Conservation (phyloP, 2,888 invertebrate species). For the Drosophila hawaiiensis region DNA sequence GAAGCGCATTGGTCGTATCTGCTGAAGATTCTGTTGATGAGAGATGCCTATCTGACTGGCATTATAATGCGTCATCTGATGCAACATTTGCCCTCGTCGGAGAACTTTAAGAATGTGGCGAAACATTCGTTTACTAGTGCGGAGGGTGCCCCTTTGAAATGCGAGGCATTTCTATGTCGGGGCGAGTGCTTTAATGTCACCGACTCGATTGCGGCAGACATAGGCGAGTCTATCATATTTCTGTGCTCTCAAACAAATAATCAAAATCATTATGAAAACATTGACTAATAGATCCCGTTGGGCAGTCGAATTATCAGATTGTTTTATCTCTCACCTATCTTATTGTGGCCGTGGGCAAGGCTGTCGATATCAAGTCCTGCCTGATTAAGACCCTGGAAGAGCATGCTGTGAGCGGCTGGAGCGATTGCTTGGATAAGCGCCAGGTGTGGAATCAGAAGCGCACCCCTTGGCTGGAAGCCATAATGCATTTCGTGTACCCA, state of each 20-base stretch:
- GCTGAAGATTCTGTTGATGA: constrained; percentile 91
- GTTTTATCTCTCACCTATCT: constrained; percentile 89
- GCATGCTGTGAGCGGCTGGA: constrained; percentile 88
- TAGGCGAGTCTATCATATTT: constrained; percentile 63
- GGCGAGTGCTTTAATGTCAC: constrained; percentile 87
- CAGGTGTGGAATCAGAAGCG: constrained; percentile 94
- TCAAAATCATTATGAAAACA: background rate
- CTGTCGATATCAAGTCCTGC: constrained; percentile 88
- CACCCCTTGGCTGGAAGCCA: constrained; percentile 91
- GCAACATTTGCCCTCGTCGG: constrained; percentile 85
- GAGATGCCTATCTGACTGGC: constrained; percentile 88
- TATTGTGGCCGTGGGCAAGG: constrained; percentile 88
- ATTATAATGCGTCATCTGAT: constrained; percentile 87
- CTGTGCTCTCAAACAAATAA: background rate
- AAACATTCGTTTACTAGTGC: constrained; percentile 84
- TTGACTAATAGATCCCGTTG: constrained; percentile 83
- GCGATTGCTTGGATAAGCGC: constrained; percentile 90
- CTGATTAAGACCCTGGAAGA: constrained; percentile 88
- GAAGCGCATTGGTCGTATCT: constrained; percentile 92
- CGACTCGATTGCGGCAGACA: constrained; percentile 78
- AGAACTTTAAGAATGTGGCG: constrained; percentile 84
- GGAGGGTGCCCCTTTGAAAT: constrained; percentile 83
- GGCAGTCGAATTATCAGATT: constrained; percentile 87
- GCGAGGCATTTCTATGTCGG: constrained; percentile 90
- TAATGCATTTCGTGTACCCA: constrained; percentile 88